Evolutionary conservation across 1,140 invertebrate genomes (phyloP), one percentile per base, ranked within the genome.

Genomic region (Cecropterus lyciades): DNA sequence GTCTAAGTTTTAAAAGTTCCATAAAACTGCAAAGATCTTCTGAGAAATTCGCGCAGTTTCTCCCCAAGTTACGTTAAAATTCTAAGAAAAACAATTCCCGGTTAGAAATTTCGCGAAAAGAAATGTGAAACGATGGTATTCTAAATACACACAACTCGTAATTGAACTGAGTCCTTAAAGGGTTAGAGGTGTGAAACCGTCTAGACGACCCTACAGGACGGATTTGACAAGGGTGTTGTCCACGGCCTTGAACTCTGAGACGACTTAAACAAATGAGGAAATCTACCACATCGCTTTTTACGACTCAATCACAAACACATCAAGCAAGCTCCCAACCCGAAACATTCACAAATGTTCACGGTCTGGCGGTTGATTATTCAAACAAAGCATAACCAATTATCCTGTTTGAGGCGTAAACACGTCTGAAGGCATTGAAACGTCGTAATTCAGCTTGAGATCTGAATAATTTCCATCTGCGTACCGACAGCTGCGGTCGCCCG

Each of bases 201-300:
- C 88, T 91, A 91, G 88, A 91, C 88, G 84, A 79, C 75, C 84
- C 87, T 77, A 84, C 77, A 84, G 73, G 78, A 84, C 79, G 79
- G 79, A 74, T 80, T 82, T 89, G 84, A 86, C 84, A 84, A 87
- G 85, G 85, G 86, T 84, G 78, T 77, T 74, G 49, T 52, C 70
- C 75, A 69, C 78, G 86, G 70, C 89, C 89, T 89, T 91, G 89
- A 91, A 89, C 89, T 89, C 84, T 78, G 65, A 68, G 81, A 81
- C 78, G 76, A 80, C 85, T 91, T 85, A 84, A 85, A 88, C 83
- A 88, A 91, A 89, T 89, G 82, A 89, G 73, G 70, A 72, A 67
- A 69, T 63, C 71, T 64, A 63, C 51, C 67, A 66, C 33, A 57
- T 67, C 45, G 52, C 64, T 43, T 56, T 33, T 59, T 64, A 69